phyloP scores from a whole-genome alignment of 2,888 invertebrate species.

The Bombyx huttoni region DNA sequence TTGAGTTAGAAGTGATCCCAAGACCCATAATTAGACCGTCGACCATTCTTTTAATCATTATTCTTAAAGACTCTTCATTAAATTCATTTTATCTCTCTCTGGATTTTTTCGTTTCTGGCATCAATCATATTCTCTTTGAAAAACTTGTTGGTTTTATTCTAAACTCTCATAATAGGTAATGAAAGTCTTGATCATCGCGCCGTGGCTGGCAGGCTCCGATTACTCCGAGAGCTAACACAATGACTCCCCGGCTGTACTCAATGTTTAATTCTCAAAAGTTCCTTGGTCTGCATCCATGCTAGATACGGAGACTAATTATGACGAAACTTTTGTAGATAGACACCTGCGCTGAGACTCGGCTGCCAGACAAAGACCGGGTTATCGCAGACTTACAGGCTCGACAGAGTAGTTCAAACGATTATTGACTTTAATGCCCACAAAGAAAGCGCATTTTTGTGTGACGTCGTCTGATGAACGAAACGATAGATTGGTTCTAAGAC shows the following conservation, averaged over 20 bases:
- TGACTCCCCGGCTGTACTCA: slow-evolving; percentile 60
- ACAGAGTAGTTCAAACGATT: slow-evolving; percentile 23
- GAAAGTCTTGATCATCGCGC: slow-evolving; percentile 62
- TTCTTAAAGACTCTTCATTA: slow-evolving; percentile 73
- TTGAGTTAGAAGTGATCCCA: slow-evolving; percentile 56
- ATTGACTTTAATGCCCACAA: slow-evolving; percentile 27
- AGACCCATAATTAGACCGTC: slow-evolving; percentile 62
- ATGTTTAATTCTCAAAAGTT: slow-evolving; percentile 66
- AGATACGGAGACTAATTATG: slow-evolving; percentile 67
- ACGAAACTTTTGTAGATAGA: slow-evolving; percentile 69
- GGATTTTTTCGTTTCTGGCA: slow-evolving; percentile 68
- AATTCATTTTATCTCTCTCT: slow-evolving; percentile 71
- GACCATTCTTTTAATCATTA: slow-evolving; percentile 70
- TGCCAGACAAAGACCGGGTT: slow-evolving; percentile 66
- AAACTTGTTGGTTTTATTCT: slow-evolving; percentile 72
- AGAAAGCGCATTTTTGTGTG: slow-evolving; percentile 28
- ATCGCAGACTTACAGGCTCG: slow-evolving; percentile 61
- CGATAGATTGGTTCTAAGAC: slow-evolving; percentile 39
- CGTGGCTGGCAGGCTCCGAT: slow-evolving; percentile 61
- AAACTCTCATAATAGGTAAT: slow-evolving; percentile 73
- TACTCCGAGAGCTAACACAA: slow-evolving; percentile 65
- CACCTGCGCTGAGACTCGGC: slow-evolving; percentile 64
- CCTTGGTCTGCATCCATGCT: slow-evolving; percentile 58
- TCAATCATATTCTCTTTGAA: slow-evolving; percentile 71
- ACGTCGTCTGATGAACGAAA: slow-evolving; percentile 17